These are phyloP conservation scores for Mizuhopecten yessoensis DNA, from an alignment of 1,140 invertebrate species.

Conservation along the genomic window DNA sequence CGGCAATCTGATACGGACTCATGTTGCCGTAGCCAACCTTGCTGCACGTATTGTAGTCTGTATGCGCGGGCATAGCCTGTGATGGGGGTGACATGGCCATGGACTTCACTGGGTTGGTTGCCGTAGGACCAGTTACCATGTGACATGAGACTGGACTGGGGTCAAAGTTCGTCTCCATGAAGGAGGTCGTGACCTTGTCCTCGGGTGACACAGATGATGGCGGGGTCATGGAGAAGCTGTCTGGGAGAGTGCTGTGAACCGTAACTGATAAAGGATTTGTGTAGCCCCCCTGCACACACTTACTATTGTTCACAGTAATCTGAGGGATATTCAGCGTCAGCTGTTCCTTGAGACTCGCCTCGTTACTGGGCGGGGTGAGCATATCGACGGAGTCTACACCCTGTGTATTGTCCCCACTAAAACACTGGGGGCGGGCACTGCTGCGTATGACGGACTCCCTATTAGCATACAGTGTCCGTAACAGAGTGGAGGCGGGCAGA, in stretches of 20 bases:
- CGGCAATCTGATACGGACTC: constrained; percentile 50
- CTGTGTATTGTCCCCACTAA: constrained; percentile 70
- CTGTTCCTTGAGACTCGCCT: constrained; percentile 86
- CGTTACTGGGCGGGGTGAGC: constrained; percentile 91
- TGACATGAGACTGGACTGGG: constrained; percentile 26
- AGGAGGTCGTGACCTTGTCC: constrained; percentile 88
- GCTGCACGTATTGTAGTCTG: constrained; percentile 56
- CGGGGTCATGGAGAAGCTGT: constrained; percentile 90
- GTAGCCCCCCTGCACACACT: constrained; percentile 54
- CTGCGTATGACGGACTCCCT: constrained; percentile 96
- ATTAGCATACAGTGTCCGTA: constrained; percentile 95
- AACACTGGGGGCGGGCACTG: constrained; percentile 86
- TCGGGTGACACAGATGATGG: constrained; percentile 96
- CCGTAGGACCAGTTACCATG: constrained; percentile 26
- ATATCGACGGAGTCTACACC: constrained; percentile 86
- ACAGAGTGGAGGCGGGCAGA: constrained; percentile 91
- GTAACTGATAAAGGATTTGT: constrained; percentile 46
- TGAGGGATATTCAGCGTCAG: constrained; percentile 74
- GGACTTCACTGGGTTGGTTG: constrained; percentile 37
- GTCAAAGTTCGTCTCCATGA: constrained; percentile 64
- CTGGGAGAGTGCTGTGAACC: constrained; percentile 52
- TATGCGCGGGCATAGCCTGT: constrained; percentile 41
- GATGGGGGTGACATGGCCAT: constrained; percentile 59
- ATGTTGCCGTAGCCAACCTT: constrained; percentile 41
- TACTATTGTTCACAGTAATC: constrained; percentile 62